Conservation (phyloP, 2,797 vertebrate genomes). For the Hoplostethus mediterraneus region DNA sequence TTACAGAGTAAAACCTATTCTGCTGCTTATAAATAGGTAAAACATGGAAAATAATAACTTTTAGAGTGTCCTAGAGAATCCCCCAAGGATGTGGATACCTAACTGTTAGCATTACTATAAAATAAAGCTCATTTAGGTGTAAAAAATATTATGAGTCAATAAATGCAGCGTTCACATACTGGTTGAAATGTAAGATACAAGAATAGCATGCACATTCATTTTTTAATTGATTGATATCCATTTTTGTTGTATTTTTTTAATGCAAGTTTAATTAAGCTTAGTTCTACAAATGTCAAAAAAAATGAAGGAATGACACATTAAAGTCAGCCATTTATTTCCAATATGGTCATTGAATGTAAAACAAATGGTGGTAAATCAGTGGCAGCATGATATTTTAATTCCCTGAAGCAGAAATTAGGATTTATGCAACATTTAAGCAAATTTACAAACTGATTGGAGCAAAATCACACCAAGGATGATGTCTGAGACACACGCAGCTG, state of each 20-base stretch:
- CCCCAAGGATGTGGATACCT: background rate
- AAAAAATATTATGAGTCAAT: background rate
- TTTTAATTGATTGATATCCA: background rate
- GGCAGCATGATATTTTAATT: background rate
- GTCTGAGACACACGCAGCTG: conserved; percentile 8
- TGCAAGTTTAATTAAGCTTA: background rate
- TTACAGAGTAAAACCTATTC: background rate
- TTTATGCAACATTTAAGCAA: too few species aligned
- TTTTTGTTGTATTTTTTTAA: too few species aligned
- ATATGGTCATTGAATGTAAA: background rate
- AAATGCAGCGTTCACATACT: background rate
- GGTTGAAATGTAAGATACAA: background rate
- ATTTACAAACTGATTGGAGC: background rate
- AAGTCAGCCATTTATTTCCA: too few species aligned
- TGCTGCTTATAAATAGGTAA: background rate
- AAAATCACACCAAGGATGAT: background rate
- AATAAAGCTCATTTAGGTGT: conserved; percentile 4
- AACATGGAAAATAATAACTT: background rate
- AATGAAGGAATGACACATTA: too few species aligned
- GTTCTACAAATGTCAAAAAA: background rate
- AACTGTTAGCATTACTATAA: conserved; percentile 3
- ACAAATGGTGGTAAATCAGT: background rate
- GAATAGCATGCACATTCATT: background rate
- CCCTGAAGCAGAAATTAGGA: background rate
- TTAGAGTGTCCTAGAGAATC: background rate